Evolutionary conservation across 2,888 invertebrate genomes (phyloP).

Genomic region (Hofmannophila pseudospretella): DNA sequence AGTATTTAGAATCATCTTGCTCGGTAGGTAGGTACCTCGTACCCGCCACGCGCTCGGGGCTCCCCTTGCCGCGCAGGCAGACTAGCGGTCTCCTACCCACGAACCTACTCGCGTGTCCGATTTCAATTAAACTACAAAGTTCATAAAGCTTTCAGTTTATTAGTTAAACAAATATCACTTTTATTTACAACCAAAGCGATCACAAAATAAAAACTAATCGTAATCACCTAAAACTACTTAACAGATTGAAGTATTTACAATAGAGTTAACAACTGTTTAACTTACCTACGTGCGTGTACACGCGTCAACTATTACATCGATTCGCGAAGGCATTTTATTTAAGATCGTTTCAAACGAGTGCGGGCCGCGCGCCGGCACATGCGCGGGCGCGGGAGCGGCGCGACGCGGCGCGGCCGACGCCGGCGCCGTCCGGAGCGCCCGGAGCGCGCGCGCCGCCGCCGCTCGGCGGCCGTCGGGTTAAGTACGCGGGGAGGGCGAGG

Average conservation of each 20-base stretch:
- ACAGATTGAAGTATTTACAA: conserved; percentile 76
- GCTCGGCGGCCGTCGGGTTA: background rate
- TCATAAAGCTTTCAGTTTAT: conserved; percentile 71
- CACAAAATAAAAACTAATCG: conserved; percentile 70
- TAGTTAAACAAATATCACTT: conserved; percentile 78
- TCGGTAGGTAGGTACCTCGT: no score
- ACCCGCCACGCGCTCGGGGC: no score
- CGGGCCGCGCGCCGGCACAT: conserved; percentile 21
- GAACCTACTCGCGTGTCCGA: no score
- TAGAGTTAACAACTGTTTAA: conserved; percentile 66
- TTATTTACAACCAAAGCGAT: conserved; percentile 77
- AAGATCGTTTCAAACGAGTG: conserved; percentile 1
- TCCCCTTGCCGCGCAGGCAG: no score
- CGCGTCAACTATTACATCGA: conserved; percentile 25
- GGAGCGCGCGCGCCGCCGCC: conserved; percentile 69
- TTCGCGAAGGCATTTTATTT: conserved; percentile 24
- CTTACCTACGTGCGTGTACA: conserved; percentile 30
- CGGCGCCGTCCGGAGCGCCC: conserved; percentile 79
- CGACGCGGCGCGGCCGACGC: conserved; percentile 62
- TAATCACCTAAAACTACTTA: conserved; percentile 76
- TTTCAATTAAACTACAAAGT: no score
- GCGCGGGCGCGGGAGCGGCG: conserved; percentile 12
- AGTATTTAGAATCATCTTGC: no score
- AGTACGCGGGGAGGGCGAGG: conserved; percentile 40
- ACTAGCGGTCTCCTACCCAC: no score